A percentile compares a stretch with the other conserved stretches of the same genome.
These are phyloP conservation scores for Phengaris arion DNA, from an alignment of 2,888 invertebrate genomes.

Conservation along the genomic window DNA sequence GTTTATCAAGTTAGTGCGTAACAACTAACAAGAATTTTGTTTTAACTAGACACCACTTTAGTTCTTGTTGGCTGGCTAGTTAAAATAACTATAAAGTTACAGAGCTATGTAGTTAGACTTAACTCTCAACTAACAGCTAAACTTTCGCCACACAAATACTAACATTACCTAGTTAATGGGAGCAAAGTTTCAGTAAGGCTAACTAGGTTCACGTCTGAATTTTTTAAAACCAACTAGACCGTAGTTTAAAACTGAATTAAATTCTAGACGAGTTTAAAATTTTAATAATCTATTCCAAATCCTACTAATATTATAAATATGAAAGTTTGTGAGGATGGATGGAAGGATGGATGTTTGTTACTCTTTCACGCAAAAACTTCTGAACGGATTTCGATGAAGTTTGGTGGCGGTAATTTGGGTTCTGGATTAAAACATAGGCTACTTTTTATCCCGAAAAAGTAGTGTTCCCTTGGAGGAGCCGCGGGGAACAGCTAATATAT, in stretches of 20 bases:
- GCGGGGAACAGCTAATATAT: no score
- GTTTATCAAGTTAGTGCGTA: no score
- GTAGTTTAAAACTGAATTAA: neutral
- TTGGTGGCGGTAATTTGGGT: no score
- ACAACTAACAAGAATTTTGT: neutral
- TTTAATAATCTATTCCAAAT: neutral
- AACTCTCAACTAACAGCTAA: neutral
- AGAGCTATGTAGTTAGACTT: neutral
- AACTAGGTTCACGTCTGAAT: neutral
- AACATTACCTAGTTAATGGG: neutral
- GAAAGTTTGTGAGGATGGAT: no score
- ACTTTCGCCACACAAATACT: neutral
- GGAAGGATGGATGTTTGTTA: no score
- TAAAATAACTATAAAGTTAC: neutral
- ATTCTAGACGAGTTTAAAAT: neutral
- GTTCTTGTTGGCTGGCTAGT: neutral
- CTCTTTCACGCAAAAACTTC: no score
- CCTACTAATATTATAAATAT: no score
- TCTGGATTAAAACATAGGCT: no score
- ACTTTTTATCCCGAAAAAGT: no score
- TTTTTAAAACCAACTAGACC: neutral
- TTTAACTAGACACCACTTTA: neutral
- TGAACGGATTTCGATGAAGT: no score
- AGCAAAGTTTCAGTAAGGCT: neutral
- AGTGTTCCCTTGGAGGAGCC: no score